These are phyloP conservation scores for Dendrocincla tyrannina DNA, from an alignment of 2,797 vertebrate genomes.

Conservation along the genomic window DNA sequence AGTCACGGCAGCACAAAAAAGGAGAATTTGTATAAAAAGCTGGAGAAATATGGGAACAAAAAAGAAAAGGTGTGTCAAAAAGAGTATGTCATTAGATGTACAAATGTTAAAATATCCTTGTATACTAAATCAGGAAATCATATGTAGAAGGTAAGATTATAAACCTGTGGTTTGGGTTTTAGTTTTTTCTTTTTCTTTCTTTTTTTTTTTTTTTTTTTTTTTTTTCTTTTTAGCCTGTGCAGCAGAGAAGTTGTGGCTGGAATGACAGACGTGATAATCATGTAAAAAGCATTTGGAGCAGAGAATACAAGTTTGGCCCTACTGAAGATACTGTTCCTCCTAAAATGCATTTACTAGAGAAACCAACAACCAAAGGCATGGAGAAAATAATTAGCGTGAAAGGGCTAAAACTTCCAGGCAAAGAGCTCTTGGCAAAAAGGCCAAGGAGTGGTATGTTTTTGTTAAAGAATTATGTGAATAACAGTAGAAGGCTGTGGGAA, in stretches of 20 bases:
- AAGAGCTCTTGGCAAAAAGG: conserved; percentile 81
- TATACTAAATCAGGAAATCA: background rate
- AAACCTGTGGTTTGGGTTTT: background rate
- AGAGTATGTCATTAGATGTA: background rate
- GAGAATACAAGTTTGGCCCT: conserved; percentile 58
- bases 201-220: background rate
- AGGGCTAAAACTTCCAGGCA: conserved; percentile 78
- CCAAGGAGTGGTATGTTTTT: conserved; percentile 81
- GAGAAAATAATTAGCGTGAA: conserved; percentile 77
- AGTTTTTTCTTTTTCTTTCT: background rate
- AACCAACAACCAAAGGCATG: conserved; percentile 78
- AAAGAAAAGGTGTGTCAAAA: background rate
- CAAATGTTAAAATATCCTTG: background rate
- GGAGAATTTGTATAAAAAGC: background rate
- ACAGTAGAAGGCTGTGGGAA: background rate
- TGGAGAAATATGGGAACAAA: background rate
- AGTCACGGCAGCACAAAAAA: background rate
- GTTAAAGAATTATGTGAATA: background rate
- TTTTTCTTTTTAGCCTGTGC: conserved; percentile 68
- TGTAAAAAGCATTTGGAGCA: conserved; percentile 86
- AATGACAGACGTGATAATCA: conserved; percentile 25
- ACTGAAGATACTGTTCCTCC: background rate
- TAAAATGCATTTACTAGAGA: conserved; percentile 53
- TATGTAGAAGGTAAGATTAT: background rate
- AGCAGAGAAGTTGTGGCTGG: conserved; percentile 82